Base-by-base conservation (phyloP, 2,113 vertebrate species). In the Leiothrix lutea region DNA sequence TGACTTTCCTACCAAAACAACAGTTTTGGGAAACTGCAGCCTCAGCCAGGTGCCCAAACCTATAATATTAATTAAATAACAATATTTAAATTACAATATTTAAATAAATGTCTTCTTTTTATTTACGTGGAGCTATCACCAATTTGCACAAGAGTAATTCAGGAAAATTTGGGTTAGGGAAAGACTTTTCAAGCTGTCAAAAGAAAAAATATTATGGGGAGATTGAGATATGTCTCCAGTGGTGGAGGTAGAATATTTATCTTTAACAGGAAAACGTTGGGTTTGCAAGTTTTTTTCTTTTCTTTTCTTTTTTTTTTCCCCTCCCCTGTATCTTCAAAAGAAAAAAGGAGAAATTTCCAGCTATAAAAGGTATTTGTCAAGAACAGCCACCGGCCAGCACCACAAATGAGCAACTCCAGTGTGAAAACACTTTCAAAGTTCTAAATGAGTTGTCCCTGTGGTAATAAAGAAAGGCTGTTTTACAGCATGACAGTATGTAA, bases 401-500 rank as follows among this genome's bases (percentile, higher is more conserved):
- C 88, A 93, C 94, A 96, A 97, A 98, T 91, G 96, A 98, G 95
- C 96, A 94, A 72, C 96, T 97, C 92, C 92, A 97, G 88, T 90
- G 93, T 92, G 88, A 97, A 97, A 97, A 97, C 95, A 95, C 92
- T 97, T 97, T 92, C 96, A 97, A 97, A 97, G 95, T 98, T 97
- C 97, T 97, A 97, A 97, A 98, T 97, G 96, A 98, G 97, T 97
- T 95, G 95, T 98, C 98, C 98, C 98, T 97, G 98, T 97, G 98
- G 98, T 99, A 99, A 99, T 99, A 99, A 99, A 99, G 98, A 98
- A 96, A 98, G 98, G 98, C 98, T 98, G 98, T 99, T 98, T 98
- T 98, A 98, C 95, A 98, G 96, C 96, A 96, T 95, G 97, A 97
- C 96, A 96, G 88, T 97, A 90, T 97, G 97, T 97, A 97, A 98